Conservation (phyloP, 2,888 invertebrate genomes). For the Dryomyza anilis region DNA sequence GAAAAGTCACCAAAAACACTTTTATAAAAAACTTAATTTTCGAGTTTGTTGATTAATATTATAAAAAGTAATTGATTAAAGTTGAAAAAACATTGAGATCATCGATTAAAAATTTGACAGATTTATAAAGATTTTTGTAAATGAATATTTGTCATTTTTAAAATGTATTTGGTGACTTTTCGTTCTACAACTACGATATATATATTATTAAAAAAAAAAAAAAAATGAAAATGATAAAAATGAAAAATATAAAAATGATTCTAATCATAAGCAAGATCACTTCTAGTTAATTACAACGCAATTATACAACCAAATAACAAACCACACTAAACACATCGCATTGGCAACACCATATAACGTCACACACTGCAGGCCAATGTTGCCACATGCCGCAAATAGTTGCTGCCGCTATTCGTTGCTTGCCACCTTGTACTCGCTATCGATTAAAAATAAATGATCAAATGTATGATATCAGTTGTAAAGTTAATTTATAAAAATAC, state of each 20-base stretch:
- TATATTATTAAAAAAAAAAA: background rate
- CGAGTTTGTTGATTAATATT: no score
- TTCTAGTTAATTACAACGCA: slow-evolving; percentile 3
- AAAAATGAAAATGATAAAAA: background rate
- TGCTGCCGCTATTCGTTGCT: background rate
- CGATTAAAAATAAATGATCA: slow-evolving; percentile 10
- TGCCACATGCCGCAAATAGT: background rate
- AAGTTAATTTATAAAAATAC: no score
- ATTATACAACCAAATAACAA: background rate
- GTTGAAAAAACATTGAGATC: no score
- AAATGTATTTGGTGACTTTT: no score
- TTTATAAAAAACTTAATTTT: no score
- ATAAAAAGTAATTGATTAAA: no score
- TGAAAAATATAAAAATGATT: background rate
- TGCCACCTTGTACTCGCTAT: background rate
- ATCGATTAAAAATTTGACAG: no score
- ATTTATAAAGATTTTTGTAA: no score
- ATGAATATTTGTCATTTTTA: no score
- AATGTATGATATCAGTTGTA: no score
- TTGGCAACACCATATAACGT: background rate
- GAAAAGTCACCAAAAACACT: no score
- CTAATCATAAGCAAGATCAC: background rate
- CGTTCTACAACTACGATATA: no score
- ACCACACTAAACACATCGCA: background rate
- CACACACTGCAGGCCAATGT: background rate